Base-by-base conservation (phyloP, 1,140 invertebrate genomes). In the Cheumatopsyche charites region DNA sequence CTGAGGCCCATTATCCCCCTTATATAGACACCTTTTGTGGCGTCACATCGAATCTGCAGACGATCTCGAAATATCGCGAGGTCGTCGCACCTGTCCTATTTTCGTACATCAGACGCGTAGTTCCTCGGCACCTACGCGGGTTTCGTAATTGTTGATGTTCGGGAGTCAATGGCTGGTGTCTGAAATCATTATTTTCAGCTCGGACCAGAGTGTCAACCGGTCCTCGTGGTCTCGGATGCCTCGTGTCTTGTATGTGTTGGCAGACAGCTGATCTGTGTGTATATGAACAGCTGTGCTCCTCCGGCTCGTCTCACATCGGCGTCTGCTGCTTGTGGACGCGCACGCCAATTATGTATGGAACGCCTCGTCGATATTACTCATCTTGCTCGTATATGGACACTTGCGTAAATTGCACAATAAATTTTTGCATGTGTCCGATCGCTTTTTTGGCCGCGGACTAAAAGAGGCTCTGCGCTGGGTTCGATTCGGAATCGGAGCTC, bases 261-360 rank as follows among this genome's bases (percentile, higher is more conserved):
- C 12, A 47, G 43, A 47, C 62, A 66, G 63, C 63, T 66, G 63
- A 66, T 66, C 63, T 66, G 63, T 66, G 63, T 68, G 19, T 68
- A 55, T 68, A 55, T 68, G 67, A 68, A 68, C 67, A 68, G 67
- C 67, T 68, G 67, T 43, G 21, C 55, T 25, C 12, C 6, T 58
- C 6, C 12, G 7, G 1, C 55, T 9, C 15, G 47, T 25, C 55
- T 52, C 55, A 58, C 23, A 58, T 23, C 5, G 55, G 21, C 7
- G 55, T 58, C 55, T 26, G 55, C 19, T 9, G 9, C 11, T 23
- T 23, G 55, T 25, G 21, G 25, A 7, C 55, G 21, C 17, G 21
- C 17, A 25, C 55, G 55, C 29, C 29, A 36, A 36, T 36, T 36
- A 36, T 36, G 29, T 36, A 36, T 36, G 9, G 9, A 36, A 36